Evolutionary conservation across 2,797 vertebrate genomes (phyloP), one percentile per base, ranked within the genome.

Genomic region (Hemitrygon akajei): DNA sequence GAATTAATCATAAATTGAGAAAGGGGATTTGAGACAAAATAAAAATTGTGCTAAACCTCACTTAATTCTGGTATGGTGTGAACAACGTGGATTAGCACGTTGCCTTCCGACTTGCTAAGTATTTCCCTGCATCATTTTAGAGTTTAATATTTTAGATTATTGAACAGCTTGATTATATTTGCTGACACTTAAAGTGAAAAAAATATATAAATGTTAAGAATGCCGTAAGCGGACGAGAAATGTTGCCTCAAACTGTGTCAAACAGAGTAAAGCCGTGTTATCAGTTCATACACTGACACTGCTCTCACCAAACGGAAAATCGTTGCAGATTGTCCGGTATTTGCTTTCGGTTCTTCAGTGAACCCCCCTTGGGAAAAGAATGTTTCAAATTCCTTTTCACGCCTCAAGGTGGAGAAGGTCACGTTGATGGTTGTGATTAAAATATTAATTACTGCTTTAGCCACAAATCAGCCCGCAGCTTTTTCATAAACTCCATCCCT

Each of bases 321-420:
- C n/a, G 60, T 87, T 66, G 60, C 86, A 66, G 86, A 89, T 66
- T 66, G 60, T 69, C 60, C 22, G 86, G 6, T n/a, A 89, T 69
- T 89, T 37, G n/a, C 63, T n/a, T 86, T 30, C 47, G 2, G 81
- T 58, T 10, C 30, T 22, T 27, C 14, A 30, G 56, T 30, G 56
- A 86, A 47, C 30, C 0, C 66, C 9, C 89, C 16, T 92, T 37
- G 22, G n/a, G 79, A 37, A 75, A 47, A 73, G 25, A 16, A 92
- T 75, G 91, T 27, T 56, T 56, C 20, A 16, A 92, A 92, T 92
- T 92, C 91, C 91, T 75, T 30, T 75, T 75, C 91, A 30, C 91
- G n/a, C 69, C 91, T 92, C 7, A 27, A 92, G 91, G 91, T 92
- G 89, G 66, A 27, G 1, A 30, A 40, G 89, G 89, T 91, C 86